Evolutionary conservation across 2,113 vertebrate species (phyloP), one percentile per base, ranked within the genome.

Genomic region (Tringa solitaria): DNA sequence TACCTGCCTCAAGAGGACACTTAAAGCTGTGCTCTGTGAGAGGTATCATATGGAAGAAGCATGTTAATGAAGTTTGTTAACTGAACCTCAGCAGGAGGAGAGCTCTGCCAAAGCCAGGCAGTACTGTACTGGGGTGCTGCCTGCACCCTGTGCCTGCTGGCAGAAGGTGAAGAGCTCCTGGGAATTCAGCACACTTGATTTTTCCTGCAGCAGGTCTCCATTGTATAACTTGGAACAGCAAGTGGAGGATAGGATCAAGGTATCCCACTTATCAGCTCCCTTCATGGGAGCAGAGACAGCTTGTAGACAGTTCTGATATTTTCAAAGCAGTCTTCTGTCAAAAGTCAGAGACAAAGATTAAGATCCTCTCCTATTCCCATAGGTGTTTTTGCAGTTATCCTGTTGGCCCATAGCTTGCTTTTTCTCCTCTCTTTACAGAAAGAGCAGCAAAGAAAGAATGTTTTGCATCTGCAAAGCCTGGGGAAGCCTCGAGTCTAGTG

Each of bases 231-330:
- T 64, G 75, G 24, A 64, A 20, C 4, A 56, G 53, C 28, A 74
- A 73, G 67, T 6, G 35, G 26, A 50, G 57, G 59, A 60, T 54
- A 46, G 63, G 11, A 53, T 4, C 0, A 0, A 53, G 37, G 6
- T 28, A 11, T 51, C 20, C 33, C 68, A 6, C 14, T 75, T 32
- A 3, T 1, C 16, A 23, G 8, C 6, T 43, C 4, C 48, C 48
- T 51, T 59, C 21, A 3, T n/a, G 56, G 50, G 26, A 16, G 30
- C 8, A 7, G 45, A 41, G 12, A 3, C 9, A 32, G 20, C 19
- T 53, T 67, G 21, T 33, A 24, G 8, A 8, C 37, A 75, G 23
- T 26, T 50, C 41, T 57, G 65, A 4, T 51, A 1, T 85, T 85
- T 74, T 85, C 75, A 84, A 76, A 41, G 19, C 20, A 78, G 30